Percentiles rank a stretch among this genome's conserved stretches.
Conservation (phyloP, 2,113 vertebrate genomes). For the Maylandia zebra region DNA sequence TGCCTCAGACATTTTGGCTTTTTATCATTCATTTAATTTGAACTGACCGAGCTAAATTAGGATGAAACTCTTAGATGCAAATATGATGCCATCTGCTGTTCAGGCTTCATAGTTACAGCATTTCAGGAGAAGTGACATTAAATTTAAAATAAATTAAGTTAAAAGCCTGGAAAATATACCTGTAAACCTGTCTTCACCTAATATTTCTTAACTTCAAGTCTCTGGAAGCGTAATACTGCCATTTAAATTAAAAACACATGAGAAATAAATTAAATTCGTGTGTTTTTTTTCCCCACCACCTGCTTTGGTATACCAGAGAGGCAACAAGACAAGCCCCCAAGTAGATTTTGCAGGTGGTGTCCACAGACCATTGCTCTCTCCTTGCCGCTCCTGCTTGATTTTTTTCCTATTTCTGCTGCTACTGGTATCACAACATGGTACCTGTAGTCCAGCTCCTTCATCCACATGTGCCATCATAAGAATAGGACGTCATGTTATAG, state of each 20-base stretch:
- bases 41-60: neutral
- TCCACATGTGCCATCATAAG: neutral
- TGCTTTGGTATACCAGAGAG: neutral
- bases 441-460: neutral
- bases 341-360: neutral
- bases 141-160: neutral
- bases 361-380: neutral
- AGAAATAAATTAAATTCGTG: neutral
- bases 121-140: neutral
- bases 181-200: neutral
- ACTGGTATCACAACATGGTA: neutral
- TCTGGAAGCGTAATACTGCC: neutral
- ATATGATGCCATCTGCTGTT: constrained; percentile 42
- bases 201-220: neutral
- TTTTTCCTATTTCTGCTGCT: neutral
- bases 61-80: neutral
- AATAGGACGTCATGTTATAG: neutral
- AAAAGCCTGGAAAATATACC: neutral
- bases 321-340: neutral
- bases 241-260: neutral
- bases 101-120: neutral
- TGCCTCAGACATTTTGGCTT: neutral
- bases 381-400: neutral
- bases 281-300: fast-evolving
- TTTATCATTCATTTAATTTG: neutral